A percentile compares a stretch with the other conserved stretches of the same genome.
Conservation (phyloP, 2,888 invertebrate genomes). For the Scelioninae gen. 1 region DNA sequence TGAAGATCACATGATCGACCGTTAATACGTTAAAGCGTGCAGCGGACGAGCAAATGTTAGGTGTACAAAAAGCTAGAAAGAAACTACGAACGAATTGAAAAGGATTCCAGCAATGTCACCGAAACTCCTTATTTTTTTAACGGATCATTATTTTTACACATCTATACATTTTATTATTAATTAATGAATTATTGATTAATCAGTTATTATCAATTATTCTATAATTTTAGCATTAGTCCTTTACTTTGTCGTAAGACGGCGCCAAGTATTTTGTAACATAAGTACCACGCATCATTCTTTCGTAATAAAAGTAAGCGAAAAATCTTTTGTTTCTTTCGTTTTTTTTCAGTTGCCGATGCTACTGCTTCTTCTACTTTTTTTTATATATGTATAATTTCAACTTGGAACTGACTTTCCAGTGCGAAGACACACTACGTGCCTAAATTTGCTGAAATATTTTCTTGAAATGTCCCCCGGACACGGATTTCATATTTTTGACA, state of each 20-base stretch:
- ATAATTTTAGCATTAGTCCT: constrained; percentile 53
- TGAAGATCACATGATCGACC: too few relatives aligned
- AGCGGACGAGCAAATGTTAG: constrained; percentile 45
- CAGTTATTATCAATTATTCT: constrained; percentile 37
- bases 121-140: constrained; percentile 63
- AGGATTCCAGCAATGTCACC: constrained; percentile 54
- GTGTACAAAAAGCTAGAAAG: constrained; percentile 43
- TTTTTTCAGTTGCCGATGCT: constrained; percentile 13
- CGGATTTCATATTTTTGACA: neutral
- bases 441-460: constrained; percentile 43
- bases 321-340: constrained; percentile 36
- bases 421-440: constrained; percentile 53
- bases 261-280: constrained; percentile 70
- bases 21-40: too few relatives aligned
- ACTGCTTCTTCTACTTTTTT: constrained; percentile 3
- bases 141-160: constrained; percentile 59
- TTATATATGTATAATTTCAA: too few relatives aligned
- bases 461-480: constrained; percentile 26
- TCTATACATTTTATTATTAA: constrained; percentile 31
- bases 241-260: constrained; percentile 55
- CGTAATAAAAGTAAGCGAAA: constrained; percentile 66
- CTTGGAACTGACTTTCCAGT: constrained; percentile 16
- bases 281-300: constrained; percentile 56
- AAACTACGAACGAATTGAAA: constrained; percentile 33
- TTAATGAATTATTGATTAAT: constrained; percentile 22